Evolutionary conservation across 2,797 vertebrate genomes (phyloP).

Genomic region (Psittacula echo): DNA sequence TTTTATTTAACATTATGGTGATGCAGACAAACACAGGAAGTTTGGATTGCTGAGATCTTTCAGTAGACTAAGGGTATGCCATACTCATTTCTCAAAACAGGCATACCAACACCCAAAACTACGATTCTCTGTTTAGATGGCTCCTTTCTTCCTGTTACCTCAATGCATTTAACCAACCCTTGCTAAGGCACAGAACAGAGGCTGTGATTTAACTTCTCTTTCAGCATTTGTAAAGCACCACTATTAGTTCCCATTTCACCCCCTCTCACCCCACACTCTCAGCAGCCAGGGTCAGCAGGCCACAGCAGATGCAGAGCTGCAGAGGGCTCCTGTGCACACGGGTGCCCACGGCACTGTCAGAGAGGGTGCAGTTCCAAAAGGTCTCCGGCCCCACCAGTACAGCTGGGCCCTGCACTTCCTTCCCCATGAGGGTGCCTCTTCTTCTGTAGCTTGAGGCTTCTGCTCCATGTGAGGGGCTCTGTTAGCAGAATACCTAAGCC

Average conservation of each 20-base stretch:
- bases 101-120: rapidly evolving
- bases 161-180: not conserved
- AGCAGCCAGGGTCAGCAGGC: not conserved
- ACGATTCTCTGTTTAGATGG: not conserved
- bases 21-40: not conserved
- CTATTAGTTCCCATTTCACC: not conserved
- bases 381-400: rapidly evolving
- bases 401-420: not conserved
- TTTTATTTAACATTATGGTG: not conserved
- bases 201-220: not conserved
- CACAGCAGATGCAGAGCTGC: not conserved
- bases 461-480: rapidly evolving
- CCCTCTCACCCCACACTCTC: rapidly evolving
- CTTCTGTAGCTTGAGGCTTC: not conserved
- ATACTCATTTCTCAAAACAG: not conserved
- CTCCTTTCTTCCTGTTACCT: not conserved
- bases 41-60: not conserved
- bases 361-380: not conserved
- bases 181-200: not conserved
- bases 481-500: not conserved
- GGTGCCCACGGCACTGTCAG: not conserved
- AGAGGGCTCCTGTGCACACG: not conserved
- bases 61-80: not conserved
- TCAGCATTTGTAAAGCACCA: not conserved
- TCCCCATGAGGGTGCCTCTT: rapidly evolving